phyloP scores from a whole-genome alignment of 2,888 invertebrate species.

The Deilephila elpenor region DNA sequence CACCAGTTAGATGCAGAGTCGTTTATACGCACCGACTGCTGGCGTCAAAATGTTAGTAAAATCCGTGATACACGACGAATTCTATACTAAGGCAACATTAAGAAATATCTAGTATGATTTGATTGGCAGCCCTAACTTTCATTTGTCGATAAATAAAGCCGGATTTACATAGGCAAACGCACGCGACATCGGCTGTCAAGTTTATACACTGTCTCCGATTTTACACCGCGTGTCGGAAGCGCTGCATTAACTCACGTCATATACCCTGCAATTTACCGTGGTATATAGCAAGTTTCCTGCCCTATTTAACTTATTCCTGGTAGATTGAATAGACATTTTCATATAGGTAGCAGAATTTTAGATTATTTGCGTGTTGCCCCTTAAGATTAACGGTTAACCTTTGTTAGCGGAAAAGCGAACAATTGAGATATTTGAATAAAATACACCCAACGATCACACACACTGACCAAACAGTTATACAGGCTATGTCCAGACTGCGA shows the following conservation, averaged over 20 bases:
- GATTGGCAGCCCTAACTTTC: slow-evolving; percentile 1
- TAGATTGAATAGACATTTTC: too few species aligned
- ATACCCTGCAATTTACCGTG: not conserved
- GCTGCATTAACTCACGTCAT: not conserved
- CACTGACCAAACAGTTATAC: too few species aligned
- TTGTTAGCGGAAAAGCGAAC: too few species aligned
- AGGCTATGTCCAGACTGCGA: too few species aligned
- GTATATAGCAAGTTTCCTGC: not conserved
- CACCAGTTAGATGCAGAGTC: too few species aligned
- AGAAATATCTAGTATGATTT: not conserved
- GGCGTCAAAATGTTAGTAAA: too few species aligned
- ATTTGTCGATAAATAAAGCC: slow-evolving; percentile 24
- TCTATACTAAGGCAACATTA: not conserved
- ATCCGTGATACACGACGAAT: not conserved
- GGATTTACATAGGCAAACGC: not conserved
- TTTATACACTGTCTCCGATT: slow-evolving; percentile 6
- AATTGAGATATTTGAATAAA: too few species aligned
- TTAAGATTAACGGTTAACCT: too few species aligned
- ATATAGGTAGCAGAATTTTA: too few species aligned
- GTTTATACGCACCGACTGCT: too few species aligned
- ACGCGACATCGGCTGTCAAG: slow-evolving; percentile 20
- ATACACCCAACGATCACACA: too few species aligned
- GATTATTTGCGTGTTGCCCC: too few species aligned
- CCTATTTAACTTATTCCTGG: not conserved
- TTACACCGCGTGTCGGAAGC: slow-evolving; percentile 7